phyloP scores from a whole-genome alignment of 2,113 vertebrate genomes.

The Pycnonotus jocosus region DNA sequence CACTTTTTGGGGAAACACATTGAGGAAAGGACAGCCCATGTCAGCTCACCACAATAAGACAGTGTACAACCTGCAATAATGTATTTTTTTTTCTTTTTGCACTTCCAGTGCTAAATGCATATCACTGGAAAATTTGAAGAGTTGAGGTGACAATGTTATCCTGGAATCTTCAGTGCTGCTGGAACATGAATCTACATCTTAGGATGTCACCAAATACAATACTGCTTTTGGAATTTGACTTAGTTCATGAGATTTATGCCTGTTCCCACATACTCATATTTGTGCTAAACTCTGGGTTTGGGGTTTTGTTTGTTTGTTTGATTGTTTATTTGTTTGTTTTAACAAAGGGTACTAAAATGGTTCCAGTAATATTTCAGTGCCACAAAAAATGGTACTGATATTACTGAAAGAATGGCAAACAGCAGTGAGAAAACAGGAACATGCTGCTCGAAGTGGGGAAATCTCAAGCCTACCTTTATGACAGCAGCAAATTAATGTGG shows the following conservation, averaged over 20 bases:
- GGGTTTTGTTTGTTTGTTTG: neutral
- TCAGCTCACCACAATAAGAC: neutral
- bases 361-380: neutral
- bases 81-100: neutral
- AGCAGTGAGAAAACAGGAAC: neutral
- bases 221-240: neutral
- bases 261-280: neutral
- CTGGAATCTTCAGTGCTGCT: neutral
- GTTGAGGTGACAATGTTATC: neutral
- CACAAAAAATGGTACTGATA: neutral
- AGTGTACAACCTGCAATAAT: neutral
- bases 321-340: neutral
- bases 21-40: neutral
- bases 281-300: neutral
- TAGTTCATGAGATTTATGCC: neutral
- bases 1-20: accelerated
- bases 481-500: neutral
- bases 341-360: neutral
- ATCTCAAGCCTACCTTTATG: neutral
- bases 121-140: neutral
- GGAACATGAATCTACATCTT: neutral
- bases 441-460: neutral
- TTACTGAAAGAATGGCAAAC: neutral
- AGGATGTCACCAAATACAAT: neutral
- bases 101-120: neutral